Evolutionary conservation across 35 echinoderm and acorn worm genomes (phyloP), one percentile per base, ranked within the genome.

Genomic region (Apostichopus californicus): DNA sequence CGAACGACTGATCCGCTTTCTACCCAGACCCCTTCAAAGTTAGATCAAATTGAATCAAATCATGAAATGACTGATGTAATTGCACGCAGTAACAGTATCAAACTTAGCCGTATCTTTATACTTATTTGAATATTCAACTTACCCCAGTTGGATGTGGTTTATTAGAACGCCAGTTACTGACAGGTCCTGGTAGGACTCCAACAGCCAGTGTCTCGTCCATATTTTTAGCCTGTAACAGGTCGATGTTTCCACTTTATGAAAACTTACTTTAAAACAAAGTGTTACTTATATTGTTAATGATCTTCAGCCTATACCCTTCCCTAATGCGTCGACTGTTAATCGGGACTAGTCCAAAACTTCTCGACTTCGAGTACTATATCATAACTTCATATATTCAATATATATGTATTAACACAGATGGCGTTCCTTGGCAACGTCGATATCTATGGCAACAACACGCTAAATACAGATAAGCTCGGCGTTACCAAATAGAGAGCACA

Each of bases 201-300:
- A 89, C 86, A 17, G 18, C 15, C 20, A 89, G 68, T 9, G 86
- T 25, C n/a, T 89, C 86, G 15, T 89, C 86, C 86, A 89, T 89
- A 9, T 46, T 2, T 46, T 46, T 46, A 46, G 23, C 6, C 8
- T 14, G 7, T n/a, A 15, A 57, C 21, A 53, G 18, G 55, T 25
- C 80, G 71, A n/a, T 18, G 15, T 20, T 18, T 68, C 15, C 20
- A 22, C 6, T 18, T 20, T 20, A 75, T 18, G n/a, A 73, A 75
- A 75, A 75, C 3, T 18, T 18, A 75, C 17, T n/a, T n/a, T 46
- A 46, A 46, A 22, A n/a, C n/a, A 7, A 75, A 75, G 14, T 22
- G 21, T 6, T 18, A 75, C 24, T 22, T 75, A 18, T 75, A 0
- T 61, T 61, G 7, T 8, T 13, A 20, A 22, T 75, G 71, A 75